phyloP scores from a whole-genome alignment of 2,888 invertebrate genomes.

The Torymus texanus region DNA sequence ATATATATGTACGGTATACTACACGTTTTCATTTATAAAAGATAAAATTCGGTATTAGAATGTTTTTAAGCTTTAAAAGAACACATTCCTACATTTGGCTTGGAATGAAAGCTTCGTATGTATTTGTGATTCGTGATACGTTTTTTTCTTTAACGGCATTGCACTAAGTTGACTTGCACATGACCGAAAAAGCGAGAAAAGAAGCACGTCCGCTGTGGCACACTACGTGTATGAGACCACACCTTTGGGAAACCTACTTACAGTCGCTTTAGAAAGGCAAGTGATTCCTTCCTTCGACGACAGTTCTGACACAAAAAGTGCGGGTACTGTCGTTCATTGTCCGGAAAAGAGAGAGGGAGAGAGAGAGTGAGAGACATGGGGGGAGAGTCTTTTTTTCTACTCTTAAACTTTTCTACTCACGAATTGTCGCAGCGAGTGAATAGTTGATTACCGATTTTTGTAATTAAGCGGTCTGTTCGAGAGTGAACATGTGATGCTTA shows the following conservation, averaged over 20 bases:
- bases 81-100: background rate
- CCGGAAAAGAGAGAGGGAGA: slow-evolving; percentile 54
- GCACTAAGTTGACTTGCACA: background rate
- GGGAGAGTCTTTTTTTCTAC: slow-evolving; percentile 56
- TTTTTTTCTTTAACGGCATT: background rate
- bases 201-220: background rate
- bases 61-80: no score
- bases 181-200: slow-evolving; percentile 12
- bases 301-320: slow-evolving; percentile 57
- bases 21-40: no score
- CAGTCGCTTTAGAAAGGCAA: slow-evolving; percentile 67
- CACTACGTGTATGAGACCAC: slow-evolving; percentile 17
- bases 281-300: slow-evolving; percentile 57
- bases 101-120: background rate
- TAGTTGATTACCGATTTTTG: slow-evolving; percentile 29
- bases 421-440: background rate
- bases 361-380: no score
- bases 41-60: no score
- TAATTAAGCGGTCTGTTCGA: no score
- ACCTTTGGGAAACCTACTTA: slow-evolving; percentile 43
- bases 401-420: slow-evolving; percentile 44
- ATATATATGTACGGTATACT: no score
- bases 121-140: background rate
- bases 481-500: no score
- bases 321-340: slow-evolving; percentile 57